A percentile compares a stretch with the other conserved stretches of the same genome.
Evolutionary conservation across 2,113 vertebrate genomes (phyloP).

Genomic region (Lepus europaeus): DNA sequence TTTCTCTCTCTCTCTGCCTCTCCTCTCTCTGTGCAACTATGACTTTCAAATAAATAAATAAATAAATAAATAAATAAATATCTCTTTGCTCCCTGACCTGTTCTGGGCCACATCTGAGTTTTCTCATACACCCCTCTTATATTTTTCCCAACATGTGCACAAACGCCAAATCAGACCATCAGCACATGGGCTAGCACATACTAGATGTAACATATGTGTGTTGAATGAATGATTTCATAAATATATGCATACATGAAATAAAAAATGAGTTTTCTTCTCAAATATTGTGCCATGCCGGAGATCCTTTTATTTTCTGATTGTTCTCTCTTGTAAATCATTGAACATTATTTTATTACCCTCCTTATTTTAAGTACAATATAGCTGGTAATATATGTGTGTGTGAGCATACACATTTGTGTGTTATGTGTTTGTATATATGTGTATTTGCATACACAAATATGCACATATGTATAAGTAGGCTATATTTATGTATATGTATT

Average conservation of each 20-base stretch:
- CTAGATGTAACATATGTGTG: not conserved
- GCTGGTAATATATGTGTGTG: too few relatives aligned
- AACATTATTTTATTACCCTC: not conserved
- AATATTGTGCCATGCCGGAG: not conserved
- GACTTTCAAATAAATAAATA: not conserved
- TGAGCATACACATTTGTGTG: too few relatives aligned
- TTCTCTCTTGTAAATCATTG: not conserved
- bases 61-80: too few relatives aligned
- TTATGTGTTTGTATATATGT: not conserved
- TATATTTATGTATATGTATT: not conserved
- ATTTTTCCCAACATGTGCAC: not conserved
- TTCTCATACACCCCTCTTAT: not conserved
- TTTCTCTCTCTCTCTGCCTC: too few relatives aligned
- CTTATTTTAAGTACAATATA: not conserved
- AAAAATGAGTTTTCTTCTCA: not conserved
- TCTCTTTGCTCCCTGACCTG: not conserved
- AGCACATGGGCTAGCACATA: not conserved
- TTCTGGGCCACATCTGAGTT: not conserved
- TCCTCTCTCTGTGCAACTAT: too few relatives aligned
- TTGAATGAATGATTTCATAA: not conserved
- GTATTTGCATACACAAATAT: not conserved
- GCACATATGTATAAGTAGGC: not conserved
- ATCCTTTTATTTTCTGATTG: constrained; percentile 17
- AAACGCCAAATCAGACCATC: not conserved
- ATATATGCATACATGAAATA: not conserved